A percentile compares a stretch with the other conserved stretches of the same genome.
phyloP scores from a whole-genome alignment of 2,888 invertebrate genomes.

The Spodoptera littoralis region DNA sequence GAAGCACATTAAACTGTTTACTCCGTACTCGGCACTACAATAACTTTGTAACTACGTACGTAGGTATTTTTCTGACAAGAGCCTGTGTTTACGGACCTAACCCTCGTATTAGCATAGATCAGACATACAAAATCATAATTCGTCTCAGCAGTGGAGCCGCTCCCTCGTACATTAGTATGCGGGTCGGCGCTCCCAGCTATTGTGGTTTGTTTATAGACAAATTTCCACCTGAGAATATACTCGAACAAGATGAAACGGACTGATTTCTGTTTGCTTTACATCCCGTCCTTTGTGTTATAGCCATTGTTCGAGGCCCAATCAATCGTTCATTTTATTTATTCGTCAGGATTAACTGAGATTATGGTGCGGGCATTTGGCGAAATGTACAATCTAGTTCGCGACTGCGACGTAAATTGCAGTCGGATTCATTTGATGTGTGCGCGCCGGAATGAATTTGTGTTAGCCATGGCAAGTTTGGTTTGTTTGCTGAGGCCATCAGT shows the following conservation, averaged over 20 bases:
- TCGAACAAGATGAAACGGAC: conserved; percentile 60
- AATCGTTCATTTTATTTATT: conserved; percentile 58
- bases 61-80: conserved; percentile 32
- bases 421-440: conserved; percentile 36
- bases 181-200: conserved; percentile 64
- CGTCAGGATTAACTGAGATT: conserved; percentile 52
- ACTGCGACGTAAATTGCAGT: conserved; percentile 38
- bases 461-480: conserved; percentile 29
- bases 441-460: conserved; percentile 37
- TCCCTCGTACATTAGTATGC: conserved; percentile 70
- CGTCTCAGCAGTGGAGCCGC: conserved; percentile 51
- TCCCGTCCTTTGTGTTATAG: conserved; percentile 49
- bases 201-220: conserved; percentile 76
- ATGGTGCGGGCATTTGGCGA: conserved; percentile 26
- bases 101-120: conserved; percentile 45
- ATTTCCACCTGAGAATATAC: conserved; percentile 73
- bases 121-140: conserved; percentile 44
- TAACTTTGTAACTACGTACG: conserved; percentile 21
- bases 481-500: conserved; percentile 33
- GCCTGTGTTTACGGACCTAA: conserved; percentile 24
- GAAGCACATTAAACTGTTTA: conserved; percentile 24
- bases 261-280: conserved; percentile 69
- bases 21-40: conserved; percentile 20
- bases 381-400: conserved; percentile 13
- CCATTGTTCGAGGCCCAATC: conserved; percentile 52